Evolutionary conservation across 2,113 vertebrate species (phyloP).

Genomic region (Ceuthmochares aereus): DNA sequence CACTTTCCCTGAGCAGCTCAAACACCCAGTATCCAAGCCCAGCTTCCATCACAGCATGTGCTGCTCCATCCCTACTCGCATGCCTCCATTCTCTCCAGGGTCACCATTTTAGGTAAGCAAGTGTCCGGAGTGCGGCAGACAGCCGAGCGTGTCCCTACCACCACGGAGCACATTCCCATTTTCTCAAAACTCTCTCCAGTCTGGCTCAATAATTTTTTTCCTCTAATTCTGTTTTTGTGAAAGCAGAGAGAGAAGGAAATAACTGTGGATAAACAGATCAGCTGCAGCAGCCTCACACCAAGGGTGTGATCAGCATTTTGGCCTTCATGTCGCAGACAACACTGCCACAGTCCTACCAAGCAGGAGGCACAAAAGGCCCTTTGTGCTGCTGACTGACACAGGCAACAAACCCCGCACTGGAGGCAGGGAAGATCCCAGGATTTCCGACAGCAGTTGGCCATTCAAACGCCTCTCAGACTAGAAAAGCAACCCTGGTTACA

Average conservation of each 20-base stretch:
- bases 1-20: neutral
- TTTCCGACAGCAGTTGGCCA: slow-evolving; percentile 1
- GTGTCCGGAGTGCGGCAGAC: neutral
- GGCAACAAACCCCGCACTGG: neutral
- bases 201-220: slow-evolving; percentile 2
- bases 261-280: slow-evolving; percentile 41
- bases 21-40: neutral
- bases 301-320: neutral
- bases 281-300: neutral
- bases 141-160: neutral
- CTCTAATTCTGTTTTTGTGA: slow-evolving; percentile 54
- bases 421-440: neutral
- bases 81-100: neutral
- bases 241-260: slow-evolving; percentile 46
- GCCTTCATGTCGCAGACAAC: neutral
- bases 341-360: neutral
- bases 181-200: slow-evolving; percentile 6
- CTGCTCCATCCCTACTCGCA: neutral
- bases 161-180: neutral
- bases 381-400: neutral
- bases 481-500: neutral
- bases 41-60: neutral
- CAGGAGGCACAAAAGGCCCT: slow-evolving; percentile 40
- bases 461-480: neutral
- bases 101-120: neutral